A percentile compares a stretch with the other conserved stretches of the same genome.
These are phyloP conservation scores for Orgyia antiqua DNA, from an alignment of 2,888 invertebrate genomes.

Conservation along the genomic window DNA sequence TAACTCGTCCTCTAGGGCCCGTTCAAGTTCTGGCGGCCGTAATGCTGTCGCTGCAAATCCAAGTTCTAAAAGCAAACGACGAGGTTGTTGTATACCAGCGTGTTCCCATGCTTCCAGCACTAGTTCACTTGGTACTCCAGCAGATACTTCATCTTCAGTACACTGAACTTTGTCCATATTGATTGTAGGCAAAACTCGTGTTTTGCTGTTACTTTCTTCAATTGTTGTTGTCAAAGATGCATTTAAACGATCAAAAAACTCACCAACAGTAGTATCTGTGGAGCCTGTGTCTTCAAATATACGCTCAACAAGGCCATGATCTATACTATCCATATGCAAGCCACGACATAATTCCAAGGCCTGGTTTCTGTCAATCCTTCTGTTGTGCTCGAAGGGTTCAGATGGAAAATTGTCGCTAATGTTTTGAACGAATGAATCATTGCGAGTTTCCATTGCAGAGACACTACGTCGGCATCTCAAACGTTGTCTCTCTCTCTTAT, in stretches of 20 bases:
- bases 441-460: constrained; percentile 49
- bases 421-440: constrained; percentile 23
- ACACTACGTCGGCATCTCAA: constrained; percentile 47
- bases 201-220: constrained; percentile 33
- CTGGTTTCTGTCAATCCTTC: constrained; percentile 48
- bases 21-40: constrained; percentile 80
- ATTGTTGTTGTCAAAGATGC: constrained; percentile 48
- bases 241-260: constrained; percentile 63
- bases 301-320: constrained; percentile 47
- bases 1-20: constrained; percentile 83
- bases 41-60: constrained; percentile 80
- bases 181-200: constrained; percentile 13
- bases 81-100: constrained; percentile 82
- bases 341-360: constrained; percentile 58
- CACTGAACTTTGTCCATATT: constrained; percentile 10
- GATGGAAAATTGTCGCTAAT: constrained; percentile 6
- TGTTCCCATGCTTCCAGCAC: constrained; percentile 86
- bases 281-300: constrained; percentile 46
- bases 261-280: constrained; percentile 60
- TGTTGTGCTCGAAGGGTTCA: constrained; percentile 46
- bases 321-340: constrained; percentile 56
- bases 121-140: constrained; percentile 59
- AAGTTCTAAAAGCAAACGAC: constrained; percentile 81
- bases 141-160: constrained; percentile 24
- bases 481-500: constrained; percentile 34